Evolutionary conservation across 2,888 invertebrate genomes (phyloP).

Genomic region (Podotricha telesiphe): DNA sequence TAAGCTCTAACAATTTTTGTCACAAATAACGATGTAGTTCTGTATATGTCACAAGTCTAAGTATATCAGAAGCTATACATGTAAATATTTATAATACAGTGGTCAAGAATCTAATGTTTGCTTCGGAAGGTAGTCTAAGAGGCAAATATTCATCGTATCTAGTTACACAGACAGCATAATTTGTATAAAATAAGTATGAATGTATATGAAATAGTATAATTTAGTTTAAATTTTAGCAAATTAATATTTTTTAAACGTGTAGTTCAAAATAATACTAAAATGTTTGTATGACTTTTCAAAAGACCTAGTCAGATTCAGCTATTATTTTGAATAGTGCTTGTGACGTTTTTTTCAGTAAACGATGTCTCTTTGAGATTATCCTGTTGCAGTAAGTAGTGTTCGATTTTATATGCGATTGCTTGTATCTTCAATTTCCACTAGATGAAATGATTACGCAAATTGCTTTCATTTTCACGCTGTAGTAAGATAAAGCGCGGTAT

Average conservation of each 20-base stretch:
- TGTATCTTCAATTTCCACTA: no score
- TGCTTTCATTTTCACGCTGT: no score
- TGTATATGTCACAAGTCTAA: background rate
- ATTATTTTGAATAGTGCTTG: background rate
- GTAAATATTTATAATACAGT: background rate
- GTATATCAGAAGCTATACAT: background rate
- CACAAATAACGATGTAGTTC: background rate
- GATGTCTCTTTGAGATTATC: no score
- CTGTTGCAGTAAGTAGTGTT: no score
- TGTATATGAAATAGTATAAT: slow-evolving; percentile 7
- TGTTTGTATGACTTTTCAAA: background rate
- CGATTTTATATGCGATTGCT: no score
- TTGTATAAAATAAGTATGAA: slow-evolving; percentile 12
- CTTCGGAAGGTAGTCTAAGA: background rate
- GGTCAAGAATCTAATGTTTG: background rate
- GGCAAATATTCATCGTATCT: no score
- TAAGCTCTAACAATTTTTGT: no score
- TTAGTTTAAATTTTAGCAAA: slow-evolving; percentile 13
- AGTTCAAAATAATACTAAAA: background rate
- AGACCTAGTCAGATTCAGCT: background rate
- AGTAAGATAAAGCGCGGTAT: no score
- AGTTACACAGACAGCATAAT: background rate
- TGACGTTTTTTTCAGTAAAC: no score
- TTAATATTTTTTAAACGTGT: no score
- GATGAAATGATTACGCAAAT: no score